phyloP scores from a whole-genome alignment of 2,113 vertebrate genomes.

The Chlamydotis undulata region DNA sequence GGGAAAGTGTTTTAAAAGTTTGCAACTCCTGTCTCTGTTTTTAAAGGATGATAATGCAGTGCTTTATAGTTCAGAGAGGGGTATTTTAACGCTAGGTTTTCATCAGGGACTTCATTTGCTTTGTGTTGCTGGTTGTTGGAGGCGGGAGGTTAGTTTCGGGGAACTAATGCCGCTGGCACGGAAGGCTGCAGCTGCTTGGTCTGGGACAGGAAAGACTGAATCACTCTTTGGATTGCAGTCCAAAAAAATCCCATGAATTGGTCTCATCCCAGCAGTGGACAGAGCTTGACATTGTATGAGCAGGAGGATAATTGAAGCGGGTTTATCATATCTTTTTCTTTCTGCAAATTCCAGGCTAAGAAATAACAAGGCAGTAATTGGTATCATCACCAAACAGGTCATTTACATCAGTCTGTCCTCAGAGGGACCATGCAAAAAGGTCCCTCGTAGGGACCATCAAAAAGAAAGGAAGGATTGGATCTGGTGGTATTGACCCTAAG shows the following conservation, averaged over 20 bases:
- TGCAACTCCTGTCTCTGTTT: not conserved
- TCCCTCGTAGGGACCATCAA: not conserved
- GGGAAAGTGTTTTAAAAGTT: not conserved
- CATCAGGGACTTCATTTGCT: not conserved
- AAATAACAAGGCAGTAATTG: not conserved
- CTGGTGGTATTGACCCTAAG: not conserved
- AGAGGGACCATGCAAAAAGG: not conserved
- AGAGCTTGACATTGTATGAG: not conserved
- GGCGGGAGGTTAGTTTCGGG: not conserved
- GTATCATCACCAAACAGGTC: not conserved
- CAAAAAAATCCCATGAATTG: not conserved
- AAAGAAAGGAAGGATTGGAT: not conserved
- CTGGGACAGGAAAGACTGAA: not conserved
- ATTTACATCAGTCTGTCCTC: not conserved
- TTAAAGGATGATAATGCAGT: not conserved
- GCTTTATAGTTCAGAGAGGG: not conserved
- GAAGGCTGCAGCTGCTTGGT: not conserved
- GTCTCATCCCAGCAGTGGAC: not conserved
- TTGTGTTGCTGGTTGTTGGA: not conserved
- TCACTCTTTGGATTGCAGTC: not conserved
- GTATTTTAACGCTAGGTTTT: not conserved
- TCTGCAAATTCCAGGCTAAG: not conserved
- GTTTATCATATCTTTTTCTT: not conserved
- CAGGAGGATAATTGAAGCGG: not conserved
- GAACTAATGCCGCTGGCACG: not conserved